Conservation (phyloP, 2,797 vertebrate species). For the Periophthalmus magnuspinnatus region DNA sequence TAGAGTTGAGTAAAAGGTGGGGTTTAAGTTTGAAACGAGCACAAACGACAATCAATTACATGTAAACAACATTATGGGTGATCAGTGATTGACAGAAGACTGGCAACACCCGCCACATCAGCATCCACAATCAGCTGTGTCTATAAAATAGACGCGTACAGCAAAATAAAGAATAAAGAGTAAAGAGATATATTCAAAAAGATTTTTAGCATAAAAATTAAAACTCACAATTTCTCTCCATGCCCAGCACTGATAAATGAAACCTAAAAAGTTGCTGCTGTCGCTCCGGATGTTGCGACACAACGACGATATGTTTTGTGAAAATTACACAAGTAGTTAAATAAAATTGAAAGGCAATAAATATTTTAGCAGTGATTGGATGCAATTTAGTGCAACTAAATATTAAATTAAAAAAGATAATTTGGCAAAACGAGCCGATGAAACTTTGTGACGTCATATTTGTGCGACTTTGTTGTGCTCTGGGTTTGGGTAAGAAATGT, state of each 20-base stretch:
- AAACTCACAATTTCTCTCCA: constrained; percentile 76
- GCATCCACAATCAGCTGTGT: constrained; percentile 8
- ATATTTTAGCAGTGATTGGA: no score
- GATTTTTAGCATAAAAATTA: background rate
- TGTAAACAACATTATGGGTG: background rate
- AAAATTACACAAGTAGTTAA: background rate
- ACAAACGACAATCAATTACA: background rate
- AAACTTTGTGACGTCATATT: constrained; percentile 58
- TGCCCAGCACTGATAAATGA: constrained; percentile 38
- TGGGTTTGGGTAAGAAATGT: background rate
- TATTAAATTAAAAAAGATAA: background rate
- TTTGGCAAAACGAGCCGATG: background rate
- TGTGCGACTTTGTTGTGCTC: constrained; percentile 48
- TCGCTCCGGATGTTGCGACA: constrained; percentile 59
- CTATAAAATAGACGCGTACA: background rate
- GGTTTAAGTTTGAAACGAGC: background rate
- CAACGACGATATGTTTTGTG: background rate
- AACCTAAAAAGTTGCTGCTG: constrained; percentile 50
- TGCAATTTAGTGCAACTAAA: background rate
- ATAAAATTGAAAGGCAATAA: background rate
- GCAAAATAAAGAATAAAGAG: background rate
- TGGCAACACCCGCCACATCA: constrained; percentile 38
- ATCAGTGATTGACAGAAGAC: constrained; percentile 30
- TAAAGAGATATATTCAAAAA: background rate
- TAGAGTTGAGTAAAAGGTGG: background rate